Percentiles rank a stretch among this genome's conserved stretches.
Evolutionary conservation across 2,113 vertebrate genomes (phyloP).

Genomic region (Mystacornis crossleyi): DNA sequence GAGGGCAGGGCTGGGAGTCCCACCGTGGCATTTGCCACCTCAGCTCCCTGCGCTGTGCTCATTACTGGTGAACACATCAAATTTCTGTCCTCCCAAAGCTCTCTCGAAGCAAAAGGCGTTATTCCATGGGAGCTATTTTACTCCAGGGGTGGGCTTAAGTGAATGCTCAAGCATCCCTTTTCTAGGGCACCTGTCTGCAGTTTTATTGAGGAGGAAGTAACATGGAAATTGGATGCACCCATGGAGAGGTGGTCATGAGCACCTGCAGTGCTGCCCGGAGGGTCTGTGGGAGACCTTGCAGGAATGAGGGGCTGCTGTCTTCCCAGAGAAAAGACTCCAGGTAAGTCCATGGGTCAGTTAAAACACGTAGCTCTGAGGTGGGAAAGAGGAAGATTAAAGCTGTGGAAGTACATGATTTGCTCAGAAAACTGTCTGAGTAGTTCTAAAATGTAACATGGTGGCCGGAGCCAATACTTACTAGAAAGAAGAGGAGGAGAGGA

Average conservation of each 20-base stretch:
- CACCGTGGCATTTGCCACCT: rapidly evolving
- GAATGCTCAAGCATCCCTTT: background rate
- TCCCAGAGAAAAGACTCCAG: background rate
- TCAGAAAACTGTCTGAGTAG: background rate
- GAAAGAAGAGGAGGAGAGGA: background rate
- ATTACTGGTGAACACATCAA: background rate
- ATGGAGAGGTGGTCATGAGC: background rate
- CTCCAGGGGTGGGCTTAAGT: background rate
- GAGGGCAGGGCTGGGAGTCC: background rate
- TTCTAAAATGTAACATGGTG: background rate
- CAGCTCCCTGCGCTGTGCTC: background rate
- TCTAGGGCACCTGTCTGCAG: background rate
- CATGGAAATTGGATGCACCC: background rate
- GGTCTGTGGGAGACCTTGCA: background rate
- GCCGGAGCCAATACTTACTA: background rate
- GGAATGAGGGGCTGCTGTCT: background rate
- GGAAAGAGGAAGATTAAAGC: background rate
- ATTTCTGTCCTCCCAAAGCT: background rate
- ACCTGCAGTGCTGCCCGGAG: background rate
- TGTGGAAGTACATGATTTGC: background rate
- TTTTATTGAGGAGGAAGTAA: background rate
- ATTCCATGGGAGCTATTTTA: background rate
- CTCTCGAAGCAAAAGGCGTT: background rate
- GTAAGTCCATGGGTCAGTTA: background rate
- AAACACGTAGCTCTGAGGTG: background rate